Evolutionary conservation across 2,797 vertebrate genomes (phyloP).

Genomic region (Harpagifer antarcticus): DNA sequence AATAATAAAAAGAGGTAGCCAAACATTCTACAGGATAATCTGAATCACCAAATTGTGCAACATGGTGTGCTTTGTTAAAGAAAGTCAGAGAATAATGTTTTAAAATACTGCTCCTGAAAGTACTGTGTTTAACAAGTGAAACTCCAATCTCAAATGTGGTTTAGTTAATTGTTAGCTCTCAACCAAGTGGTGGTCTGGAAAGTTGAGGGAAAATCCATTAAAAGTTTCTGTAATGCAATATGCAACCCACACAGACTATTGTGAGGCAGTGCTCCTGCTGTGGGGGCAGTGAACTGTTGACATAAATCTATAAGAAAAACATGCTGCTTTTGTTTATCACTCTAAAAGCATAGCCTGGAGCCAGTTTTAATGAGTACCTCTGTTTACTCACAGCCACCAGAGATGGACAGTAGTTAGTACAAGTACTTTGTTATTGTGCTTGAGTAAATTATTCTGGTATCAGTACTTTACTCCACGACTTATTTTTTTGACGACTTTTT

Average conservation of each 20-base stretch:
- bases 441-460: too few relatives aligned
- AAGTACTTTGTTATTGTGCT: too few relatives aligned
- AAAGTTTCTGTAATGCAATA: neutral
- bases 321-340: slow-evolving; percentile 34
- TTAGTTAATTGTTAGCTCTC: neutral
- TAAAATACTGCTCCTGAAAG: neutral
- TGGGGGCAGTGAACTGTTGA: slow-evolving; percentile 39
- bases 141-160: neutral
- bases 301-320: slow-evolving; percentile 32
- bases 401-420: too few relatives aligned
- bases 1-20: neutral
- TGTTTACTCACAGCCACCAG: slow-evolving; percentile 21
- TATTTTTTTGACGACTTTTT: too few relatives aligned
- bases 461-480: too few relatives aligned
- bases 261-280: slow-evolving; percentile 15
- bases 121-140: neutral
- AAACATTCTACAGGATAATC: neutral
- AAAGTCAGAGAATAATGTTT: neutral
- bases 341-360: slow-evolving; percentile 41
- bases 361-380: slow-evolving; percentile 41
- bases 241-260: slow-evolving; percentile 22
- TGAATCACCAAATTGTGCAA: neutral
- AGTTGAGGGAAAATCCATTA: neutral
- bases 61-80: neutral
- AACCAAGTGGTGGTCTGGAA: neutral